phyloP scores from a whole-genome alignment of 2,888 invertebrate genomes.

The Steromphala cineraria region DNA sequence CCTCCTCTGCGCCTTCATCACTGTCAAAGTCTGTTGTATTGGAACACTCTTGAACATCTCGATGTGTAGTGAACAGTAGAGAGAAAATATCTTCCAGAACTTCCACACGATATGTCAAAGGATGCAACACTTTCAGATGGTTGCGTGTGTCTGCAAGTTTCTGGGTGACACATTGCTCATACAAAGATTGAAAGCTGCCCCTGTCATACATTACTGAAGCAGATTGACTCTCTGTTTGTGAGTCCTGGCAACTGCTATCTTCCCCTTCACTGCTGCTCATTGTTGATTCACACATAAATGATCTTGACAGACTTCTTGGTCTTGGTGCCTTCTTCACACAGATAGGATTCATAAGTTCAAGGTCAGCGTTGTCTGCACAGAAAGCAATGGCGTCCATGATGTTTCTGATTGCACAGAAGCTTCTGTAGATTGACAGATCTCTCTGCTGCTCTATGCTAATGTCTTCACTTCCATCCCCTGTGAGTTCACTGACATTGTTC shows the following conservation, averaged over 20 bases:
- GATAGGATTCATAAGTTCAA: slow-evolving; percentile 58
- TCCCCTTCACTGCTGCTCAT: slow-evolving; percentile 47
- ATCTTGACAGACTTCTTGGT: slow-evolving; percentile 25
- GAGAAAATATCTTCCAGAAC: slow-evolving; percentile 85
- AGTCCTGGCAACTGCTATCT: slow-evolving; percentile 34
- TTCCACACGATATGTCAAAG: slow-evolving; percentile 76
- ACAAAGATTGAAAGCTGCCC: slow-evolving; percentile 50
- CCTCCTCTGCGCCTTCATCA: slow-evolving; percentile 51
- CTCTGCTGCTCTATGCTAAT: slow-evolving; percentile 65
- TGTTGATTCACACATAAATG: slow-evolving; percentile 26
- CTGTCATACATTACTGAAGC: background rate
- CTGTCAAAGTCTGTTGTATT: slow-evolving; percentile 74
- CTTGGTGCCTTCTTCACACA: slow-evolving; percentile 26
- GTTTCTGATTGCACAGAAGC: slow-evolving; percentile 67
- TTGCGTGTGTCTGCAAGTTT: slow-evolving; percentile 50
- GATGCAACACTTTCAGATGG: slow-evolving; percentile 61
- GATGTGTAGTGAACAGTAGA: slow-evolving; percentile 82
- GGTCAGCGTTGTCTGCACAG: slow-evolving; percentile 58
- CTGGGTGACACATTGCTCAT: slow-evolving; percentile 56
- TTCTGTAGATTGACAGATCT: slow-evolving; percentile 66
- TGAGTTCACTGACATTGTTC: slow-evolving; percentile 27
- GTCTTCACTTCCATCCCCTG: slow-evolving; percentile 25
- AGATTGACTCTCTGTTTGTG: background rate
- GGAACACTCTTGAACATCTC: slow-evolving; percentile 79
- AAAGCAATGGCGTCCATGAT: slow-evolving; percentile 69